These are phyloP conservation scores for Mionectes macconnelli DNA, from an alignment of 2,113 vertebrate genomes.

Conservation along the genomic window DNA sequence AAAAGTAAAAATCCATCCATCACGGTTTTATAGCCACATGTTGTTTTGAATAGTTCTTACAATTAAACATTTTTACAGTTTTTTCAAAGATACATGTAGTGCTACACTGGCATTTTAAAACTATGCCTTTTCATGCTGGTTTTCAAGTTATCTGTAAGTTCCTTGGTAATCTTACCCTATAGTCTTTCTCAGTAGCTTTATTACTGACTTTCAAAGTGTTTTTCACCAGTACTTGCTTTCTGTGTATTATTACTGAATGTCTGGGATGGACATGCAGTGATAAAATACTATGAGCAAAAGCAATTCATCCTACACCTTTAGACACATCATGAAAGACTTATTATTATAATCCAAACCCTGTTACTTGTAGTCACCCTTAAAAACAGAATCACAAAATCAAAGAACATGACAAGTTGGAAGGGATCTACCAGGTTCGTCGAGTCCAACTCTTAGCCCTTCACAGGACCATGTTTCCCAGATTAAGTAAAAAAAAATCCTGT, in stretches of 20 bases:
- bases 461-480: background rate
- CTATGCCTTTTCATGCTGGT: background rate
- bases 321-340: background rate
- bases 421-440: background rate
- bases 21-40: background rate
- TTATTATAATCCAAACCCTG: background rate
- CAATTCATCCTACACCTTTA: background rate
- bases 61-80: background rate
- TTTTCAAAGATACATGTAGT: background rate
- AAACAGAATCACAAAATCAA: background rate
- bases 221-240: background rate
- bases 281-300: background rate
- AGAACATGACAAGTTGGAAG: background rate
- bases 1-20: background rate
- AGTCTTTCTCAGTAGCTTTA: background rate
- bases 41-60: background rate
- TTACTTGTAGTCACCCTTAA: background rate
- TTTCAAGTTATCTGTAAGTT: background rate
- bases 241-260: background rate
- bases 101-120: background rate
- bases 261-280: background rate
- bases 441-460: background rate
- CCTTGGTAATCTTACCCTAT: background rate
- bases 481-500: background rate
- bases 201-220: background rate